A percentile compares a stretch with the other conserved stretches of the same genome.
phyloP scores from a whole-genome alignment of 2,888 invertebrate genomes.

The Agonopterix alstromeriana region DNA sequence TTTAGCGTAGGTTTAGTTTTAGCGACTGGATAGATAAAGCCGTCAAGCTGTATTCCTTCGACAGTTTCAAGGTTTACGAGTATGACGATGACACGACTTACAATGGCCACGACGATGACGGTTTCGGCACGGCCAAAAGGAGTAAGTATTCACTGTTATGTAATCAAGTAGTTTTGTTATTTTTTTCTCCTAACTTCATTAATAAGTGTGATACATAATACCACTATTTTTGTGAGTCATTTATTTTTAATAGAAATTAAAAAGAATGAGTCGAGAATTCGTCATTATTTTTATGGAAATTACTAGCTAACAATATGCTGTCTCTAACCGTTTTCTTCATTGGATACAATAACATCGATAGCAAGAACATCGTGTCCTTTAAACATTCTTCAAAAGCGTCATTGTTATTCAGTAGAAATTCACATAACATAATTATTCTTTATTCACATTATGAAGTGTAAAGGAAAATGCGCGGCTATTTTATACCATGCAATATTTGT shows the following conservation, averaged over 20 bases:
- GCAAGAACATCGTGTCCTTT: too few relatives aligned
- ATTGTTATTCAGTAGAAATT: not conserved
- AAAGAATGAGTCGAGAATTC: too few relatives aligned
- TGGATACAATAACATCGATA: too few relatives aligned
- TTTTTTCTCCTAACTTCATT: not conserved
- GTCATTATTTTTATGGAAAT: too few relatives aligned
- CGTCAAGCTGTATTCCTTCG: slow-evolving; percentile 75
- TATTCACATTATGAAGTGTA: too few relatives aligned
- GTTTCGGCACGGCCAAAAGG: slow-evolving; percentile 58
- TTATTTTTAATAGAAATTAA: not conserved
- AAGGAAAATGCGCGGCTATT: too few relatives aligned
- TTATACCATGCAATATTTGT: too few relatives aligned
- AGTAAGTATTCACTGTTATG: slow-evolving; percentile 40
- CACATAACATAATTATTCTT: too few relatives aligned
- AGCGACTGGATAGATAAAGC: slow-evolving; percentile 31
- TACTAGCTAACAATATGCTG: too few relatives aligned
- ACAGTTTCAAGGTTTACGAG: slow-evolving; percentile 71
- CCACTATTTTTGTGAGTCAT: not conserved
- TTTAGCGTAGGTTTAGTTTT: slow-evolving; percentile 13
- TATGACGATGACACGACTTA: slow-evolving; percentile 64
- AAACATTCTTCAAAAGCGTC: not conserved
- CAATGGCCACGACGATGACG: slow-evolving; percentile 54
- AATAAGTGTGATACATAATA: too few relatives aligned
- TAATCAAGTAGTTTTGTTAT: not conserved
- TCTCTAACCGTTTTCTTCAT: too few relatives aligned